Percentiles rank a stretch among this genome's conserved stretches.
Evolutionary conservation across 2,113 vertebrate species (phyloP).

Genomic region (Nipponia nippon): DNA sequence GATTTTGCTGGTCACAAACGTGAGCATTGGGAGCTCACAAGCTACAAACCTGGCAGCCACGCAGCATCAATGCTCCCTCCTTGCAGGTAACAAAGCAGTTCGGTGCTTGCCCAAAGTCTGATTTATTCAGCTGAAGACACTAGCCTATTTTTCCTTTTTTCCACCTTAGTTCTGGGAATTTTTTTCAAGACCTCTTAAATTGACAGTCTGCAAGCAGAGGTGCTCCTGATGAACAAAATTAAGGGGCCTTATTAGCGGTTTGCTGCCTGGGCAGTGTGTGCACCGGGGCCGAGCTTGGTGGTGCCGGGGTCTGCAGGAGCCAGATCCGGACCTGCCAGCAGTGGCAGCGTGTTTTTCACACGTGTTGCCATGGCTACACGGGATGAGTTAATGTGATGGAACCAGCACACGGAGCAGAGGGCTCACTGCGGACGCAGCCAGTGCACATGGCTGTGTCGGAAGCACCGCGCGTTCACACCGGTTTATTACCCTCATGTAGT

Average conservation of each 20-base stretch:
- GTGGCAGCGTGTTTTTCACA: neutral
- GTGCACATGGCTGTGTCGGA: conserved; percentile 5
- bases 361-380: conserved; percentile 63
- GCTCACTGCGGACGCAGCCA: neutral
- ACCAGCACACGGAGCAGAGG: conserved; percentile 11
- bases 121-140: neutral
- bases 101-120: neutral
- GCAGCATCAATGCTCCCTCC: neutral
- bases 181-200: neutral
- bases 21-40: accelerated
- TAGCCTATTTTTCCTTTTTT: neutral
- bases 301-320: accelerated
- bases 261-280: accelerated
- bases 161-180: neutral
- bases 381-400: conserved; percentile 70
- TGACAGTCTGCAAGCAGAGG: neutral
- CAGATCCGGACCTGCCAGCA: accelerated
- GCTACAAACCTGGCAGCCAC: accelerated
- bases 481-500: conserved; percentile 38
- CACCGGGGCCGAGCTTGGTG: neutral
- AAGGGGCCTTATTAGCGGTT: neutral
- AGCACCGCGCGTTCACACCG: neutral
- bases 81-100: neutral
- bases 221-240: neutral
- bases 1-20: accelerated